Evolutionary conservation across 2,797 vertebrate species (phyloP).

Genomic region (Argyrosomus regius): DNA sequence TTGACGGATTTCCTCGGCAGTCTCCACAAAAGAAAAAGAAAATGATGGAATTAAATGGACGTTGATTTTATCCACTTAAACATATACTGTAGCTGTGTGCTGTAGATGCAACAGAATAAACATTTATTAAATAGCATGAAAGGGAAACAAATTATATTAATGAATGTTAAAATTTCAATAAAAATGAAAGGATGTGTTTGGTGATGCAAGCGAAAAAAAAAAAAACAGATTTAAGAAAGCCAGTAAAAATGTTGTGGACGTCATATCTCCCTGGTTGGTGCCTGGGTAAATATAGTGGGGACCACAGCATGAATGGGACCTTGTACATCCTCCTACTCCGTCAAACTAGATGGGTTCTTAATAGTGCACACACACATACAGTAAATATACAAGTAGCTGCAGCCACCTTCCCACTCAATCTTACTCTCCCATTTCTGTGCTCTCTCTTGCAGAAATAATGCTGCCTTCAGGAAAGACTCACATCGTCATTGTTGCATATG

Average conservation of each 20-base stretch:
- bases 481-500: conserved; percentile 54
- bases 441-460: conserved; percentile 58
- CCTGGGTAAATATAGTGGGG: conserved; percentile 71
- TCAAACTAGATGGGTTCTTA: conserved; percentile 70
- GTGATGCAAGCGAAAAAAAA: conserved; percentile 22
- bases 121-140: conserved; percentile 39
- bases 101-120: conserved; percentile 6
- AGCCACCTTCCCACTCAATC: conserved; percentile 61
- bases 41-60: conserved; percentile 37
- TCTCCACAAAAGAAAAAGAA: conserved; percentile 29
- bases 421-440: conserved; percentile 38
- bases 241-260: conserved; percentile 59
- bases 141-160: conserved; percentile 30
- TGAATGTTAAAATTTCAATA: conserved; percentile 16
- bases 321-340: conserved; percentile 72
- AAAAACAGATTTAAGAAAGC: conserved; percentile 9
- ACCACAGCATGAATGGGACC: conserved; percentile 76
- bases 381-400: conserved; percentile 67
- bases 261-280: conserved; percentile 69
- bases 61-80: conserved; percentile 52
- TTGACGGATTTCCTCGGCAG: conserved; percentile 33
- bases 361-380: conserved; percentile 44
- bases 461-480: conserved; percentile 66
- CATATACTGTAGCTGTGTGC: neutral
- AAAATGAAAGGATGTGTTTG: conserved; percentile 8